Conservation (phyloP, 2,888 invertebrate species). For the Punctoribates punctum region DNA sequence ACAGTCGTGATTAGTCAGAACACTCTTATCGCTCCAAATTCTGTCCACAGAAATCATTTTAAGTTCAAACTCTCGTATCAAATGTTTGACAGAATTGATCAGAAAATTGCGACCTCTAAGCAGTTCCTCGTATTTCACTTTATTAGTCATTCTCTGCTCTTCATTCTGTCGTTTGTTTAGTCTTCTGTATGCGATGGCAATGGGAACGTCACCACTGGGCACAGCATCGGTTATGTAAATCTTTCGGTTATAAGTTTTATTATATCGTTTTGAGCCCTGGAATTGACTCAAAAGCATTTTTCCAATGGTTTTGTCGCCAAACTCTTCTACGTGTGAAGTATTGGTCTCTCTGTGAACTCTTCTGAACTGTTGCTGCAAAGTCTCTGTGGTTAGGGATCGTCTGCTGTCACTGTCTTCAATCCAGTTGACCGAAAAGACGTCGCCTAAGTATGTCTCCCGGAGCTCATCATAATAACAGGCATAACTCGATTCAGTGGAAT, state of each 20-base stretch:
- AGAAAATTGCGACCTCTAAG: not conserved
- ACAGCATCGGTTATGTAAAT: constrained; percentile 52
- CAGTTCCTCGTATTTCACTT: constrained; percentile 42
- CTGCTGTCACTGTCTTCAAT: constrained; percentile 56
- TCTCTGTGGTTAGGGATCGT: constrained; percentile 57
- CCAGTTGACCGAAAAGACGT: constrained; percentile 63
- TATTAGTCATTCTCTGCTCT: constrained; percentile 51
- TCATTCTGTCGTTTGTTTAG: constrained; percentile 48
- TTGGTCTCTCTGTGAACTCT: constrained; percentile 59
- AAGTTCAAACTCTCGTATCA: not conserved
- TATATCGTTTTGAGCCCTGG: constrained; percentile 46
- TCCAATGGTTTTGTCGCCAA: constrained; percentile 55
- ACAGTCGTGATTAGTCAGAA: constrained; percentile 41
- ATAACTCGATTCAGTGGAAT: constrained; percentile 58
- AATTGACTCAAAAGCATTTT: constrained; percentile 47
- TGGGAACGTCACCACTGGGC: constrained; percentile 54
- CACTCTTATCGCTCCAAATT: constrained; percentile 51
- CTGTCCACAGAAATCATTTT: constrained; percentile 51
- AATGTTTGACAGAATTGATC: constrained; percentile 19
- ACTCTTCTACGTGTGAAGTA: constrained; percentile 60
- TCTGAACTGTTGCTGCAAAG: constrained; percentile 58
- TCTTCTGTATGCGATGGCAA: constrained; percentile 52
- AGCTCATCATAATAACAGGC: constrained; percentile 60
- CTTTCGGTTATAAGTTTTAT: constrained; percentile 46
- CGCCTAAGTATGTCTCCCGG: constrained; percentile 60